Evolutionary conservation across 2,797 vertebrate species (phyloP).

Genomic region (Thamnophis elegans): DNA sequence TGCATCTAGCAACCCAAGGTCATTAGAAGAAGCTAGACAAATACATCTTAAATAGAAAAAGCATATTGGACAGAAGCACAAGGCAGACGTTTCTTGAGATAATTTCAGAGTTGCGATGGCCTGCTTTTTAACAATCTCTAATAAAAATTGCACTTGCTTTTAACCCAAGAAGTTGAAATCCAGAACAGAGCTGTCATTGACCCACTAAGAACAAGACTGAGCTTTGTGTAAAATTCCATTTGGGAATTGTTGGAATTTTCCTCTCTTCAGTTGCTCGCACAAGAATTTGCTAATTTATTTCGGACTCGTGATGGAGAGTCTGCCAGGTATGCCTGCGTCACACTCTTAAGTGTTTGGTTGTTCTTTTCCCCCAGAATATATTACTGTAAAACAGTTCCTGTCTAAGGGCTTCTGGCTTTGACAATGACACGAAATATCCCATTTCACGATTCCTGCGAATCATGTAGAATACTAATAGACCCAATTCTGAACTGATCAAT

Average conservation of each 20-base stretch:
- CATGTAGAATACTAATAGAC: neutral
- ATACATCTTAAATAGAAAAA: neutral
- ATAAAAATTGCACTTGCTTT: neutral
- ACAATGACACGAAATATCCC: neutral
- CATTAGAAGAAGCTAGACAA: neutral
- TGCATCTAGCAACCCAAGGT: neutral
- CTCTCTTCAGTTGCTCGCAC: neutral
- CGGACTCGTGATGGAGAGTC: neutral
- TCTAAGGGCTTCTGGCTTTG: neutral
- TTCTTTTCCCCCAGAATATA: neutral
- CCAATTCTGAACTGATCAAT: neutral
- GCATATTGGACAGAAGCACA: neutral
- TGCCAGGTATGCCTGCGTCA: conserved; percentile 1
- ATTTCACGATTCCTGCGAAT: neutral
- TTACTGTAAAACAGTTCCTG: neutral
- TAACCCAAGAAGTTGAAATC: neutral
- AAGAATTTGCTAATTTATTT: conserved; percentile 13
- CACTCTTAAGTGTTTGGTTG: conserved; percentile 6
- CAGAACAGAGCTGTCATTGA: neutral
- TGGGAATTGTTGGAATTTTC: neutral
- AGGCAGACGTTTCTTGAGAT: neutral
- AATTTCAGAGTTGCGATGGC: neutral
- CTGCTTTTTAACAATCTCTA: neutral
- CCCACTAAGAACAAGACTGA: neutral
- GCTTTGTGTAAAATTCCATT: neutral